A percentile compares a stretch with the other conserved stretches of the same genome.
Evolutionary conservation across 2,113 vertebrate genomes (phyloP).

Genomic region (Aldabrachelys gigantea): DNA sequence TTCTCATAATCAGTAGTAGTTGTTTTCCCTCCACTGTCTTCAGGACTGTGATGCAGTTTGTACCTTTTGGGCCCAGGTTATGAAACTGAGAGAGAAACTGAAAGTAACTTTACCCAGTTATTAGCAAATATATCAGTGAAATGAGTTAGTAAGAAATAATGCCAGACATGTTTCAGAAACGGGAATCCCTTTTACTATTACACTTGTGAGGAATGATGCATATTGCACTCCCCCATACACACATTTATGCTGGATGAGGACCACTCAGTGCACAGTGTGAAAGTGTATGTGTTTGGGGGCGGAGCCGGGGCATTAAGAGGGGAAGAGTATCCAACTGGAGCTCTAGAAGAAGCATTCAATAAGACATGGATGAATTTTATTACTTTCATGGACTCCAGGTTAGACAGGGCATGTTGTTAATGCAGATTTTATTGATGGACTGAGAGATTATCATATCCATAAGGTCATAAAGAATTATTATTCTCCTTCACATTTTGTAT

Average conservation of each 20-base stretch:
- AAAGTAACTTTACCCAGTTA: slow-evolving; percentile 31
- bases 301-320: too few relatives aligned
- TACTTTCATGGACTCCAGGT: slow-evolving; percentile 6
- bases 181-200: slow-evolving; percentile 42
- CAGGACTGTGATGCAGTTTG: neutral
- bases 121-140: slow-evolving; percentile 60
- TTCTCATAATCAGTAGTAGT: neutral
- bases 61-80: neutral
- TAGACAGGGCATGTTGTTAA: neutral
- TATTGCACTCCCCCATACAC: slow-evolving; percentile 68
- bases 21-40: neutral
- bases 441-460: neutral
- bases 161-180: slow-evolving; percentile 50
- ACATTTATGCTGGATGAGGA: slow-evolving; percentile 61
- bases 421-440: neutral
- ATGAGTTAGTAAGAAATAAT: slow-evolving; percentile 31
- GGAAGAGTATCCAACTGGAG: slow-evolving; percentile 50
- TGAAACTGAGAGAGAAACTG: slow-evolving; percentile 7
- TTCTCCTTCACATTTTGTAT: neutral
- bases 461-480: neutral
- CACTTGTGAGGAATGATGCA: slow-evolving; percentile 61
- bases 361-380: neutral
- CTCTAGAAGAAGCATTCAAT: slow-evolving; percentile 35
- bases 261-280: slow-evolving; percentile 54
- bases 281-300: neutral